Evolutionary conservation across 2,797 vertebrate genomes (phyloP), one percentile per base, ranked within the genome.

Genomic region (Aphelocoma californica): DNA sequence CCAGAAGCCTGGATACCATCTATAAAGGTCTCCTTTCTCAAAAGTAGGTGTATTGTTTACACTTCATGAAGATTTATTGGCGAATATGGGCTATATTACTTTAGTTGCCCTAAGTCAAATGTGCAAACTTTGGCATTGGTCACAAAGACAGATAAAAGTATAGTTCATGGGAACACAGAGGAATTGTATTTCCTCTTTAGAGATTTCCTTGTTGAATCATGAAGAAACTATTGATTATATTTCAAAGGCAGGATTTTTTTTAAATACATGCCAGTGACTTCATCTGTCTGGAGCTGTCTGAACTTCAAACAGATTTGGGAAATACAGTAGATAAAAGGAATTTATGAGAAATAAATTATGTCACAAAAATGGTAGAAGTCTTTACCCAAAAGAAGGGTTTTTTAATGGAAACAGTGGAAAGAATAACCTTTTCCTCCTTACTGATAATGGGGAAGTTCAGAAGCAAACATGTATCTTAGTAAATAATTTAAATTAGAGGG

Each of bases 201-300:
- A 90, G 58, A 87, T 45, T 80, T 62, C 40, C 19, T 75, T 95
- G 71, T 89, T 96, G 87, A 94, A 96, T 92, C 91, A 96, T 95
- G 83, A n/a, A 95, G 86, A 95, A 96, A 90, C 17, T 95, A 94
- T 93, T 96, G 92, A 95, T 93, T 97, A 88, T 81, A 95, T 96
- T 95, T 96, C 92, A 97, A 94, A 97, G 91, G 29, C 31, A 7
- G 21, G 8, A 3, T 23, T 78, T 89, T 85, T 82, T 88, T 78
- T 17, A 25, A 88, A 93, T 58, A 64, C 32, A 54, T 81, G 53
- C 25, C 74, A 66, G 85, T 94, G 87, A 95, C 67, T 95, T 95
- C 80, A 94, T 94, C 69, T 86, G 56, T 93, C 90, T 90, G 45
- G 29, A 81, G n/a, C 60, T 88, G 81, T 89, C 78, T 93, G 85